These are phyloP conservation scores for Lichenostomus cassidix DNA, from an alignment of 2,113 vertebrate species.

Conservation along the genomic window DNA sequence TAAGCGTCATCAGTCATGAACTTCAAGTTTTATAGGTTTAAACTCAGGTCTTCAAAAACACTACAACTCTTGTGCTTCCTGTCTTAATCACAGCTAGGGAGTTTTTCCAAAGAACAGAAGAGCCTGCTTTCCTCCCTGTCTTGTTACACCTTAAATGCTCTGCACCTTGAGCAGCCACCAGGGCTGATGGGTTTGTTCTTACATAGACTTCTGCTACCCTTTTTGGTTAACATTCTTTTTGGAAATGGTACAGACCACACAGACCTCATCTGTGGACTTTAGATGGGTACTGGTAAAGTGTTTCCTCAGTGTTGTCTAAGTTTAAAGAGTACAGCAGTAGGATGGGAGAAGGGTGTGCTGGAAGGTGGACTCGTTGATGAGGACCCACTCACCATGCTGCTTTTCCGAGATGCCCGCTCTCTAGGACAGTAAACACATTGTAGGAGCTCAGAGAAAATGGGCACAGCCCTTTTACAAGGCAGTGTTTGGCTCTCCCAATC, in stretches of 20 bases:
- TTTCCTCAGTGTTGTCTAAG: neutral
- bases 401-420: accelerated
- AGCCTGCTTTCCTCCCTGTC: neutral
- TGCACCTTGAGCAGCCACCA: neutral
- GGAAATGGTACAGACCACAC: neutral
- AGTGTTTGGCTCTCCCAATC: neutral
- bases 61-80: neutral
- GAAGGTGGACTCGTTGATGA: neutral
- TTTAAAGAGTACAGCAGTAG: neutral
- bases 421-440: neutral
- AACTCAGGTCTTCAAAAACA: neutral
- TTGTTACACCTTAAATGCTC: neutral
- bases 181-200: neutral
- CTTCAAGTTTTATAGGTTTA: neutral
- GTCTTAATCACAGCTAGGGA: neutral
- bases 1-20: neutral
- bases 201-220: neutral
- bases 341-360: neutral
- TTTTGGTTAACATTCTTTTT: neutral
- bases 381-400: neutral
- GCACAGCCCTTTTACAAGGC: neutral
- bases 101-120: neutral
- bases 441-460: neutral
- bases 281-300: neutral
- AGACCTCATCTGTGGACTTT: neutral